Evolutionary conservation across 2,888 invertebrate genomes (phyloP), one percentile per base, ranked within the genome.

Genomic region (Argyra leucocephala): DNA sequence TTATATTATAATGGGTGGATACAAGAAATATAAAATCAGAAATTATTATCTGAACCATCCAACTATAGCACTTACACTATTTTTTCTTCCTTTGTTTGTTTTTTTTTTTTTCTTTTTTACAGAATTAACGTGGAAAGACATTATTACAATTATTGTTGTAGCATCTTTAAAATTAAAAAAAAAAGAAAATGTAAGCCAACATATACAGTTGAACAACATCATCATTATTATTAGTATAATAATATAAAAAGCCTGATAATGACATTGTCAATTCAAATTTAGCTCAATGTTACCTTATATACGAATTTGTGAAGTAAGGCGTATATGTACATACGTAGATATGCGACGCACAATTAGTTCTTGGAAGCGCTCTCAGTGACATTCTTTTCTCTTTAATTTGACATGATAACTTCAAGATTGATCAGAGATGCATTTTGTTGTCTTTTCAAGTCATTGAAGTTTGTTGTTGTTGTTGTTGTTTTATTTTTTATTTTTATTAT

Each of bases 361-460:
- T 65, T 61, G 65, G 65, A 62, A 65, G 65, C 62, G 57, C 61
- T 65, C 26, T 31, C 57, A 65, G 57, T 48, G 65, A 62, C 62
- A 58, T 65, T 48, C 48, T 48, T 48, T 48, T 48, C 48, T 65
- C 63, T 58, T 63, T 66, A 66, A 66, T 66, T 57, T 66, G 66
- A 66, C 66, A 66, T 66, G 63, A 66, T 63, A 63, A 63, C 26
- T 61, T 66, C 66, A 61, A 63, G 57, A 66, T 66, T 63, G 63
- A 63, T 66, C 63, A 26, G 21, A 60, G n/a, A 61, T 37, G 22
- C 36, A 59, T 57, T 61, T 22, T 22, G 23, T 15, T 31, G 31
- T 31, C 31, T 31, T 31, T 31, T 31, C 10, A 31, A n/a, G 48
- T 48, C 18, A 48, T 48, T 48, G 48, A n/a, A 31, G 31, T 31